A percentile compares a stretch with the other conserved stretches of the same genome.
These are phyloP conservation scores for mouse (Mus musculus) DNA, from an alignment of 2,113 vertebrate species.

Conservation along the genomic window GRCm39 chr10:107213501-107214000, in stretches of 20 bases:
- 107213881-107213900: not conserved
- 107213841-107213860: not conserved
- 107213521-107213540: slow-evolving; percentile 43
- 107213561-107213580: not conserved
- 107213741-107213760: not conserved
- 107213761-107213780: not conserved
- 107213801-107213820: not conserved
- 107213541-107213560: not conserved
- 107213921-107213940: not conserved
- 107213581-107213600: not conserved
- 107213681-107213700: not conserved
- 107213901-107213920: not conserved
- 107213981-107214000: not conserved
- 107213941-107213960: not conserved
- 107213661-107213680: not conserved
- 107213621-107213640: not conserved
- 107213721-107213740: not conserved
- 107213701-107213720: not conserved
- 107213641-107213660: not conserved
- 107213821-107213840: not conserved
- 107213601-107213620: not conserved
- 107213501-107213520: slow-evolving; percentile 11
- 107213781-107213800: not conserved
- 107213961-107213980: not conserved
- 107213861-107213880: not conserved